Base-by-base conservation (phyloP, 1,140 invertebrate genomes). In the Hypsibius dujardini region DNA sequence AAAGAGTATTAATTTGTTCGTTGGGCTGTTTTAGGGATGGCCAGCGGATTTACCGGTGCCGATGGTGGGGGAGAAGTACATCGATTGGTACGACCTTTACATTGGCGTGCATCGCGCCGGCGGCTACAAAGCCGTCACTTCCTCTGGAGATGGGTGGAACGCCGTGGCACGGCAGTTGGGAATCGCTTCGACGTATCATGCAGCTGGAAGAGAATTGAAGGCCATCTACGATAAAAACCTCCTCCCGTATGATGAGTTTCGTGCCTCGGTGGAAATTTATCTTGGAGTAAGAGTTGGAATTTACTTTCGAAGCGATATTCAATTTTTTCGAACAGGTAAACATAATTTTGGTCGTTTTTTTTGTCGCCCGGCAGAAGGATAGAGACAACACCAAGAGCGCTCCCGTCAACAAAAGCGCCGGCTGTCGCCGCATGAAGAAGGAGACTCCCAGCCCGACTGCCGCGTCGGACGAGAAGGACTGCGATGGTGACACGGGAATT, bases 21-120 rank as follows among this genome's bases (percentile, higher is more conserved):
- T n/a, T n/a, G n/a, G n/a, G n/a, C n/a, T 67, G 3, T 67, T 67
- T 14, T 67, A 67, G 62, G 62, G 62, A 3, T 67, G 62, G 62
- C 62, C 62, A 67, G 62, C 62, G 3, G 62, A 67, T 3, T 42
- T 67, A 3, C 7, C 42, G 12, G 7, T 42, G 7, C 62, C 12
- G 62, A 14, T 3, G 3, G 42, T 67, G 3, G 62, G 62, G 3
- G 42, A 42, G 3, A 7, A 67, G 62, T 7, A 14, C 7, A 42
- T 67, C 42, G 62, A 67, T 67, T 67, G 62, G 62, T 67, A 42
- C 42, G 62, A 67, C 42, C 42, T 67, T 12, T 67, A 67, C 62
- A 67, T 67, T 42, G 62, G 12, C 7, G 62, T 67, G 3, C 62
- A 14, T 3, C 62, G 62, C 7, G 3, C 45, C 12, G 62, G 62